These are phyloP conservation scores for Tenthredo amoena DNA, from an alignment of 2,888 invertebrate species.

Conservation along the genomic window DNA sequence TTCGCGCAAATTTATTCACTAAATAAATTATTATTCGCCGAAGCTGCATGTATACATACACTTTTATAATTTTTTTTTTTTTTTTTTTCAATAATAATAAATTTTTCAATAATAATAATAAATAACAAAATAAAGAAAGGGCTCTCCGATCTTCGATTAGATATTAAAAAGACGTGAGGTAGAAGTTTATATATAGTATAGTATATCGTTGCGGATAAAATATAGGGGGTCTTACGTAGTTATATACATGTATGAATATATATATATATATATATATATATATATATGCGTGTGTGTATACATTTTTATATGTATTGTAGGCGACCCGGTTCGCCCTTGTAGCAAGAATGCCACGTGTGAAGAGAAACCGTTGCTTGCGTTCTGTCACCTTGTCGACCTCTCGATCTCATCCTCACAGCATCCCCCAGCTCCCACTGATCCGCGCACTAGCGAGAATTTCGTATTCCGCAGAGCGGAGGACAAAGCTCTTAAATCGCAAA, in stretches of 20 bases:
- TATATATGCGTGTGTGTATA: not conserved
- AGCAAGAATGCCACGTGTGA: not conserved
- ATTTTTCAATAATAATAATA: too few species aligned
- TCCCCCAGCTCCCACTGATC: not conserved
- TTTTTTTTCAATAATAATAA: too few species aligned
- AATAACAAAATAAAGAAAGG: not conserved
- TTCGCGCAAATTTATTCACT: too few species aligned
- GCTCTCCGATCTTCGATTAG: not conserved
- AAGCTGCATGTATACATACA: too few species aligned
- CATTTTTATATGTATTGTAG: not conserved
- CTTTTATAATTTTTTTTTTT: too few species aligned
- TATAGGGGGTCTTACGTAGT: not conserved
- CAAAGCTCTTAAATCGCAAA: conserved; percentile 51
- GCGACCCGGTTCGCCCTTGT: not conserved
- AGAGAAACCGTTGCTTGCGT: not conserved
- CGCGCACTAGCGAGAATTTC: not conserved
- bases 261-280: not conserved
- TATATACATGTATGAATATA: not conserved
- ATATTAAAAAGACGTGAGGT: not conserved
- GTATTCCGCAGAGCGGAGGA: conserved; percentile 41
- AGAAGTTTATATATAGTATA: not conserved
- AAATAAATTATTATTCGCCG: too few species aligned
- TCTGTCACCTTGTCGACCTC: conserved; percentile 30
- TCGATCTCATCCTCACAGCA: conserved; percentile 3
- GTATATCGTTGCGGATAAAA: not conserved